A percentile compares a stretch with the other conserved stretches of the same genome.
Evolutionary conservation across 2,888 invertebrate genomes (phyloP).

Genomic region (Yponomeuta malinellus): DNA sequence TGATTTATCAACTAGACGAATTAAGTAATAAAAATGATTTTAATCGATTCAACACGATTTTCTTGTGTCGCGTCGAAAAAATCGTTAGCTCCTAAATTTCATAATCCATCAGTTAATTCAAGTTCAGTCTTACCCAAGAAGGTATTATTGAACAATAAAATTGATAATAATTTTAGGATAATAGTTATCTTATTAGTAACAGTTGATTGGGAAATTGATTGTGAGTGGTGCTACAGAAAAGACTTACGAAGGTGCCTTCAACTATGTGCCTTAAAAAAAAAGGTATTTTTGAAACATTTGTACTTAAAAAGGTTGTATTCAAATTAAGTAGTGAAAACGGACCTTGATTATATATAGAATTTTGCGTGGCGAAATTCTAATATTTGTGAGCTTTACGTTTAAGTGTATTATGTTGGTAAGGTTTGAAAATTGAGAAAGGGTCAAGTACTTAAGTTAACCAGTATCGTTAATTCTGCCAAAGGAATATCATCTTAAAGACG

Average conservation of each 20-base stretch:
- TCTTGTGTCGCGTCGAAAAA: too few species aligned
- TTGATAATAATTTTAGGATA: constrained; percentile 2
- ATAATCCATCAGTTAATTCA: not conserved
- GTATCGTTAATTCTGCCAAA: not conserved
- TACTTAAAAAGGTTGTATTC: constrained; percentile 16
- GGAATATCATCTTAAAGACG: not conserved
- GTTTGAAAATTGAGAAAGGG: not conserved
- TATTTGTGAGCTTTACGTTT: not conserved
- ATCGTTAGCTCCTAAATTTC: too few species aligned
- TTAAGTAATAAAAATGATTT: not conserved
- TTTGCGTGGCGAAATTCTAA: not conserved
- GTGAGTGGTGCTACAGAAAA: constrained; percentile 38
- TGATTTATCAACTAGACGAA: not conserved
- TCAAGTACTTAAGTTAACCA: not conserved
- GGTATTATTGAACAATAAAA: not conserved
- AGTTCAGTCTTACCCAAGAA: not conserved
- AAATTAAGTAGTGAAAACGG: constrained; percentile 12
- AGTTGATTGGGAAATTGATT: constrained; percentile 32
- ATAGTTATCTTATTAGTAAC: constrained; percentile 7
- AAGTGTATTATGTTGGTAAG: not conserved
- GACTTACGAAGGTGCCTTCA: constrained; percentile 13
- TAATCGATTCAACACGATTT: not conserved
- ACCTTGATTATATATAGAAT: not conserved
- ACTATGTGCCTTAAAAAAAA: constrained; percentile 15
- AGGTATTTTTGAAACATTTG: constrained; percentile 11